Conservation (phyloP, 2,797 vertebrate species). For the Leptatherina wallacei region DNA sequence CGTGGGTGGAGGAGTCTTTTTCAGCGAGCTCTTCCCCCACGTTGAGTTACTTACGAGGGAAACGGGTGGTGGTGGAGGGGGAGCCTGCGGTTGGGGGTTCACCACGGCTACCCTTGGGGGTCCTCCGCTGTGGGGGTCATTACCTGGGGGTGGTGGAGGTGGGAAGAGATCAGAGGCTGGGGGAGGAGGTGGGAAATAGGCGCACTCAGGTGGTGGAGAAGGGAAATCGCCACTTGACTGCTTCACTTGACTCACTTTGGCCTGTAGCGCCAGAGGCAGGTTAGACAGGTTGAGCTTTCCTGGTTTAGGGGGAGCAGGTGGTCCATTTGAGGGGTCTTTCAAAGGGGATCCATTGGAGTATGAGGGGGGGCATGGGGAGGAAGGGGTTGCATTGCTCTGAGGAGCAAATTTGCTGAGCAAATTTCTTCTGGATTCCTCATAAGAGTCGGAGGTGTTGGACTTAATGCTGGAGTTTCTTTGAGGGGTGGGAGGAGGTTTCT, state of each 20-base stretch:
- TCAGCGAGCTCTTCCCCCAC: constrained; percentile 89
- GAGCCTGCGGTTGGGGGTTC: constrained; percentile 91
- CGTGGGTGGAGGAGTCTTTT: constrained; percentile 90
- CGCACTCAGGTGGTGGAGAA: constrained; percentile 87
- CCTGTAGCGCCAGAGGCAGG: constrained; percentile 87
- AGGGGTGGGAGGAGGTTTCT: constrained; percentile 92
- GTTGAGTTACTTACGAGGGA: constrained; percentile 80
- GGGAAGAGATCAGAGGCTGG: constrained; percentile 90
- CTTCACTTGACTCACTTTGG: constrained; percentile 81
- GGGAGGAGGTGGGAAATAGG: constrained; percentile 89
- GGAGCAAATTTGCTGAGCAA: constrained; percentile 91
- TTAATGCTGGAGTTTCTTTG: constrained; percentile 93
- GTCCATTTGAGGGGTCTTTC: constrained; percentile 82
- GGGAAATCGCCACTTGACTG: constrained; percentile 87
- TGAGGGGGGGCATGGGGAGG: constrained; percentile 59
- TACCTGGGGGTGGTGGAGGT: constrained; percentile 87
- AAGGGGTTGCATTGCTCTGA: constrained; percentile 54
- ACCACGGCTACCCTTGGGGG: constrained; percentile 90
- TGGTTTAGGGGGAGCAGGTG: constrained; percentile 91
- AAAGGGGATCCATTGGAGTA: constrained; percentile 83
- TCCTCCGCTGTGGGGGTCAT: constrained; percentile 78
- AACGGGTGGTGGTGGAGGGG: constrained; percentile 80
- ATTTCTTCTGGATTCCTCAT: constrained; percentile 89
- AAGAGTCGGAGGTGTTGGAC: constrained; percentile 82
- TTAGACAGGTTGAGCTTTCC: constrained; percentile 91